Base-by-base conservation (phyloP, 2,113 vertebrate genomes). In the Ariopsis seemanni region DNA sequence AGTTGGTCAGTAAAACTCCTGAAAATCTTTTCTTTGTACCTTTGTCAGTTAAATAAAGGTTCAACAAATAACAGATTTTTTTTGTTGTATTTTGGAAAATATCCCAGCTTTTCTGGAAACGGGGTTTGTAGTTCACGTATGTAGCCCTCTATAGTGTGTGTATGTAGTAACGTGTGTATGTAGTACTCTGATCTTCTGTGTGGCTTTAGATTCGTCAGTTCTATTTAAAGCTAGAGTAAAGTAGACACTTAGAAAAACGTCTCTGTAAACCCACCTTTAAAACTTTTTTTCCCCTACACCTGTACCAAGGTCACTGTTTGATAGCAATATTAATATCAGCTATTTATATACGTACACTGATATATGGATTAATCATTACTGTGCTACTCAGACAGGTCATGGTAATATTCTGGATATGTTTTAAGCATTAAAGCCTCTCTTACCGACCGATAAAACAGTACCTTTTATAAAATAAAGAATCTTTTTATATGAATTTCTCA, bases 321-420 rank as follows among this genome's bases (percentile, higher is more conserved):
- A 89, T 74, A 55, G n/a, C 27, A 52, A 2, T 55, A 74, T 55
- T 81, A 50, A 87, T 63, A 69, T 53, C 63, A 81, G n/a, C 27
- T 84, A 20, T 55, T 84, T 74, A 55, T 81, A 55, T 60, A 87
- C 71, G 6, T 50, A 25, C 17, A 22, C 22, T 81, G 75, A 80
- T 82, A 25, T 63, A 86, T 71, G 8, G n/a, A 63, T 87, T 53
- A 84, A 34, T 20, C 18, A 62, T 79, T 84, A 20, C 50, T 27
- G n/a, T 53, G 6, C 53, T 22, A 25, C 55, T 55, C 27, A 77
- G 25, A 60, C 50, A 84, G n/a, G n/a, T 72, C n/a, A 7, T 55
- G 63, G 25, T 53, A 57, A 25, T 83, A 30, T 60, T n/a, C 58
- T 27, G 25, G 7, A 52, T 17, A 77, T 30, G 18, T 82, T 17